Evolutionary conservation across 2,888 invertebrate genomes (phyloP), one percentile per base, ranked within the genome.

Genomic region (Nasonovia ribisnigri): DNA sequence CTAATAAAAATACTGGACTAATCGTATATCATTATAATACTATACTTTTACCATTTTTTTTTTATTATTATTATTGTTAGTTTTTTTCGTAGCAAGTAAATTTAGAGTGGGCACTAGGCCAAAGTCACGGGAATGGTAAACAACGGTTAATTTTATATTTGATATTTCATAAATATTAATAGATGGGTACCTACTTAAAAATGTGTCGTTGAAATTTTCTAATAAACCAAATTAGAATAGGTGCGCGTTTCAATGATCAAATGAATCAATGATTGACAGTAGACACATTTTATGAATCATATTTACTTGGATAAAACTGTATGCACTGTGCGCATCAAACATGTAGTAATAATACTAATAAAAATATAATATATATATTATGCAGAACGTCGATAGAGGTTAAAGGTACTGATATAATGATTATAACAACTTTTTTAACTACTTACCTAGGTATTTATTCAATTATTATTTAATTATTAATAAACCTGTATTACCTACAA

Each of bases 91-190:
- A 48, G 67, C 87, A 29, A 92, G 92, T 92, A 92, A 88, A 88
- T 92, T 88, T 92, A 88, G 88, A 88, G 88, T 84, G 88, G 92
- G 88, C 92, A 77, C 43, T 54, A 3, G 43, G 88, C 92, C 88
- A 77, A 54, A 48, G 16, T 48, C 29, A 29, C 92, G 48, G 26
- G 48, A 92, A 87, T 67, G 87, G 92, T 92, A 92, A 92, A 87
- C 92, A 92, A 67, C 92, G 67, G 92, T 60, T 92, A 87, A 92
- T 92, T 92, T 87, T 67, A 67, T 92, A 92, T 60, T 92, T 87
- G 4, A 87, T 92, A 87, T 60, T 87, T 60, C 26, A 60, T 60
- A 87, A 88, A 92, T 92, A 92, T 92, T 92, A 60, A 60, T 92
- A 92, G 92, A 87, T 26, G 86, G 57, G 51, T 60, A 86, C 86